A percentile compares a stretch with the other conserved stretches of the same genome.
Evolutionary conservation across 2,888 invertebrate species (phyloP).

Genomic region (Volucella zonaria): DNA sequence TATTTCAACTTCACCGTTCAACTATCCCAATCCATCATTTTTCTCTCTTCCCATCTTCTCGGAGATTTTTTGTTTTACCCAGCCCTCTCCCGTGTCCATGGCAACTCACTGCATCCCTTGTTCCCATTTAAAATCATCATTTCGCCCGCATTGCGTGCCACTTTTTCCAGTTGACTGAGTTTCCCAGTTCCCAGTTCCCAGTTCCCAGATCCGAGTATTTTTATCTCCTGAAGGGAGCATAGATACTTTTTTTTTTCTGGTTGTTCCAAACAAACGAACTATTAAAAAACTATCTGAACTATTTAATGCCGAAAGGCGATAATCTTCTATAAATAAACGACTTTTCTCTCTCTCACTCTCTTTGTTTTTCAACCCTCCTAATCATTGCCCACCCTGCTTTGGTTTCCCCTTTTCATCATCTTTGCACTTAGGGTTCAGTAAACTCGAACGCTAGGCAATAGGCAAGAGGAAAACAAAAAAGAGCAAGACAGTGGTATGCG

Average conservation of each 20-base stretch:
- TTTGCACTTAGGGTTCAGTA: constrained; percentile 55
- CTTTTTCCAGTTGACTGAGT: constrained; percentile 5
- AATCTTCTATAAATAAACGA: constrained; percentile 60
- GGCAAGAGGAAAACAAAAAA: not conserved
- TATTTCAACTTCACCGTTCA: no score
- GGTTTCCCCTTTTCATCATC: constrained; percentile 10
- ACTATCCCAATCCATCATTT: not conserved
- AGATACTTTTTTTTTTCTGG: not conserved
- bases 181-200: constrained; percentile 27
- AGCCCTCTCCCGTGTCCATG: not conserved
- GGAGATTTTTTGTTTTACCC: not conserved
- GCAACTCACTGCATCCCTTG: not conserved
- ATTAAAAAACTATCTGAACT: constrained; percentile 46
- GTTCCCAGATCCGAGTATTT: not conserved
- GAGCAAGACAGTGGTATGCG: constrained; percentile 41
- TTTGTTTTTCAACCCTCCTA: constrained; percentile 1
- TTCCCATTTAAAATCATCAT: constrained; percentile 1
- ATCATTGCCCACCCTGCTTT: constrained; percentile 11
- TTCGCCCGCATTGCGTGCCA: constrained; percentile 2
- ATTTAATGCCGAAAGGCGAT: constrained; percentile 58
- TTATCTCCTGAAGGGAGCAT: constrained; percentile 15
- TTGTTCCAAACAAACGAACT: not conserved
- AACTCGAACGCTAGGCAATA: constrained; percentile 19
- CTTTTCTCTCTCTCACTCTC: not conserved
- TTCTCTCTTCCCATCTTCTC: not conserved